phyloP scores from a whole-genome alignment of 2,797 vertebrate genomes.

The Neostethus bicornis region DNA sequence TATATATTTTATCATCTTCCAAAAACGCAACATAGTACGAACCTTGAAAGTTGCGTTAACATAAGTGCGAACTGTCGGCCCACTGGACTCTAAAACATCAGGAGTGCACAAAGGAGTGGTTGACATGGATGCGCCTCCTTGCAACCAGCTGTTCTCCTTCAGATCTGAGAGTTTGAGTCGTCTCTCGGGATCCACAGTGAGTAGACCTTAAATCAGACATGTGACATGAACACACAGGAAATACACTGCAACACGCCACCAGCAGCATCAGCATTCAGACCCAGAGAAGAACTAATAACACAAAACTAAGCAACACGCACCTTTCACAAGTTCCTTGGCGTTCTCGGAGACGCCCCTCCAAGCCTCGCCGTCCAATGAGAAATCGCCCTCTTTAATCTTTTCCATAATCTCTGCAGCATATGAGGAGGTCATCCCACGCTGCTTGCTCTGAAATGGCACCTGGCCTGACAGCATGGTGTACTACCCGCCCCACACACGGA shows the following conservation, averaged over 20 bases:
- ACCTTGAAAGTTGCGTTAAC: constrained; percentile 94
- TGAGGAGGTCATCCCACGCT: constrained; percentile 84
- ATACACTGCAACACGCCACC: neutral
- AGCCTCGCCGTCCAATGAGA: constrained; percentile 89
- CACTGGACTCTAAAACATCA: constrained; percentile 90
- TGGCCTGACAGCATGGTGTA: constrained; percentile 96
- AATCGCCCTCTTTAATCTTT: constrained; percentile 92
- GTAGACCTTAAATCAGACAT: constrained; percentile 78
- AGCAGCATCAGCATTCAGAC: neutral
- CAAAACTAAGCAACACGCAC: too few species aligned
- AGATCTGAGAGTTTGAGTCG: constrained; percentile 88
- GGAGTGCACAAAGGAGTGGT: constrained; percentile 92
- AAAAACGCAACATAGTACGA: too few species aligned
- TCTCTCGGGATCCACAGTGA: constrained; percentile 88
- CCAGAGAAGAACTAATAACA: too few species aligned
- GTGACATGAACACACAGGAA: neutral
- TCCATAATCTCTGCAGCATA: constrained; percentile 91
- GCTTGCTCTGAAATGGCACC: constrained; percentile 89
- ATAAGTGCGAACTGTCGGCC: constrained; percentile 88
- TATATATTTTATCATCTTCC: too few species aligned
- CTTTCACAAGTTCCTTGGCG: constrained; percentile 93
- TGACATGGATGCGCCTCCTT: constrained; percentile 87
- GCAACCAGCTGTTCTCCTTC: constrained; percentile 89
- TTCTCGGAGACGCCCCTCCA: constrained; percentile 92
- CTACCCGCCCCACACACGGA: constrained; percentile 65